Conservation (phyloP, 2,113 vertebrate species). For the Nettapus auritus region DNA sequence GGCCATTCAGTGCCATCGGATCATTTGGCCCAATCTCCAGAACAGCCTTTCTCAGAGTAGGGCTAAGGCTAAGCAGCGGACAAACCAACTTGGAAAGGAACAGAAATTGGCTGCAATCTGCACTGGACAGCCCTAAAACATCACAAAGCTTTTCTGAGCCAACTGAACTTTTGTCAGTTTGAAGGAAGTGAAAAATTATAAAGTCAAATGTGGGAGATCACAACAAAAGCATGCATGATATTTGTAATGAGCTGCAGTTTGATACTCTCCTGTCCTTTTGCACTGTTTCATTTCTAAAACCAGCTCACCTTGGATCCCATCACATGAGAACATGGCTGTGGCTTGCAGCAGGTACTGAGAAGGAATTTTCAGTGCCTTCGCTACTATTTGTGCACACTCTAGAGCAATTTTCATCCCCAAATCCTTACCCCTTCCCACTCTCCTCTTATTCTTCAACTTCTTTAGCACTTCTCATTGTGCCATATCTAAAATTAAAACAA, state of each 20-base stretch:
- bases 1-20: neutral
- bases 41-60: neutral
- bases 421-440: neutral
- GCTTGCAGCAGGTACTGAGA: neutral
- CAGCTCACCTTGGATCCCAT: neutral
- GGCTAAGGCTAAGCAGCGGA: neutral
- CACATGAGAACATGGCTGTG: neutral
- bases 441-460: neutral
- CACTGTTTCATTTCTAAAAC: neutral
- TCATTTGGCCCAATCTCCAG: neutral
- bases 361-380: neutral
- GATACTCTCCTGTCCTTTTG: neutral
- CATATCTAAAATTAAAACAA: neutral
- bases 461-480: neutral
- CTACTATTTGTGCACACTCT: neutral
- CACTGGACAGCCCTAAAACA: neutral
- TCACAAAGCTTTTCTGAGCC: neutral
- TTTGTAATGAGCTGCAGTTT: neutral
- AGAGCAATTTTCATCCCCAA: neutral
- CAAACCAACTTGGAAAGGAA: neutral
- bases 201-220: neutral
- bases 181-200: neutral
- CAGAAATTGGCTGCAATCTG: neutral
- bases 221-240: neutral
- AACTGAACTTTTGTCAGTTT: neutral